phyloP scores from a whole-genome alignment of 2,888 invertebrate species.

The Atherix ibis region DNA sequence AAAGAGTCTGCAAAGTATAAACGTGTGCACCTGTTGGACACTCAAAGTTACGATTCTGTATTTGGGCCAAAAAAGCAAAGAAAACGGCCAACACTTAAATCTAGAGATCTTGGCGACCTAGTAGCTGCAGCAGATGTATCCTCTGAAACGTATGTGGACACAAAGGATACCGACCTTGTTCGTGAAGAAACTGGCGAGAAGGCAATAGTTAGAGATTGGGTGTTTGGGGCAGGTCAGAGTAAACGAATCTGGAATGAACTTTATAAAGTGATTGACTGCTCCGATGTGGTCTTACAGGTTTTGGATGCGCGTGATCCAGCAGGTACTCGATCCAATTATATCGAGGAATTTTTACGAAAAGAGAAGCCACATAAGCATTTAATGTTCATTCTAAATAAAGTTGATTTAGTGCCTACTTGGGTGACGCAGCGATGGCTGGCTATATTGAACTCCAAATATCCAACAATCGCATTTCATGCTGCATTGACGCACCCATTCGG shows the following conservation, averaged over 20 bases:
- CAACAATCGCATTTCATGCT: conserved; percentile 96
- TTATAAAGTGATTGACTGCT: conserved; percentile 97
- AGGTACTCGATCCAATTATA: conserved; percentile 86
- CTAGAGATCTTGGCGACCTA: conserved; percentile 63
- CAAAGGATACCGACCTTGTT: conserved; percentile 70
- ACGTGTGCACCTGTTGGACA: conserved; percentile 87
- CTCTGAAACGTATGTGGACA: conserved; percentile 59
- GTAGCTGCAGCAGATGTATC: conserved; percentile 54
- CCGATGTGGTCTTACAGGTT: conserved; percentile 91
- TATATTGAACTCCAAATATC: conserved; percentile 84
- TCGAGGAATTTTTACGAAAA: conserved; percentile 79
- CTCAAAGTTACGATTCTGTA: conserved; percentile 83
- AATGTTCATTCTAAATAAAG: conserved; percentile 93
- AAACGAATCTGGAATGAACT: conserved; percentile 97
- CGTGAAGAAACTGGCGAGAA: conserved; percentile 67
- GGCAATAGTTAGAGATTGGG: conserved; percentile 77
- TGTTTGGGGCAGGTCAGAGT: conserved; percentile 91
- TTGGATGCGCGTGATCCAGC: conserved; percentile 94
- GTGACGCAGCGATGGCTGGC: conserved; percentile 97
- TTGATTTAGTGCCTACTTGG: conserved; percentile 93
- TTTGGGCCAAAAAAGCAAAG: conserved; percentile 91
- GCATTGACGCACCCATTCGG: conserved; percentile 97
- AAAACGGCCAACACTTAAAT: conserved; percentile 70
- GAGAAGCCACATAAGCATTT: conserved; percentile 97
- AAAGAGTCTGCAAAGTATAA: conserved; percentile 84